A percentile compares a stretch with the other conserved stretches of the same genome.
Evolutionary conservation across 2,113 vertebrate genomes (phyloP).

Genomic region (Amphiprion ocellaris): DNA sequence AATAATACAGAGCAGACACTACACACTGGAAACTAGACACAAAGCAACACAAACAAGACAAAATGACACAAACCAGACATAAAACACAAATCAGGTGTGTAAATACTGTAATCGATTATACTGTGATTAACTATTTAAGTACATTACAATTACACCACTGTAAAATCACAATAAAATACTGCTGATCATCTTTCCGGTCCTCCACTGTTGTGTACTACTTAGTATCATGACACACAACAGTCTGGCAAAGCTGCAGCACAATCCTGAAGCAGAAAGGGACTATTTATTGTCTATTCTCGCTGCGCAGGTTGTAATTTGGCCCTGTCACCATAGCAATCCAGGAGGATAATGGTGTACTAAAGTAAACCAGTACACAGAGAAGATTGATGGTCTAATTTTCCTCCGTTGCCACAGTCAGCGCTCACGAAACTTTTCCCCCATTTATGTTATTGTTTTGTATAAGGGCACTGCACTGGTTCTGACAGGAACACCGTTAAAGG

Average conservation of each 20-base stretch:
- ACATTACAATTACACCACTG: too few relatives aligned
- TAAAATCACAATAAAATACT: too few relatives aligned
- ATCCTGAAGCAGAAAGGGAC: conserved; percentile 19
- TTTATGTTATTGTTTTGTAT: conserved; percentile 22
- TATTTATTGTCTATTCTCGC: conserved; percentile 52
- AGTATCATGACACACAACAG: conserved; percentile 11
- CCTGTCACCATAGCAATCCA: conserved; percentile 61
- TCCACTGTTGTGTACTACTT: not conserved
- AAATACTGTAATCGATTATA: too few relatives aligned
- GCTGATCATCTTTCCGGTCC: not conserved
- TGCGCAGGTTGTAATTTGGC: conserved; percentile 65
- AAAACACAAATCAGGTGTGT: too few relatives aligned
- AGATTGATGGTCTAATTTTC: conserved; percentile 38
- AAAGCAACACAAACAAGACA: too few relatives aligned
- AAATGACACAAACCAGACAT: too few relatives aligned
- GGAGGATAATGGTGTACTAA: conserved; percentile 54
- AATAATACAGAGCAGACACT: too few relatives aligned
- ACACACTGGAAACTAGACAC: too few relatives aligned
- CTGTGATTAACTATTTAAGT: too few relatives aligned
- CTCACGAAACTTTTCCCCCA: conserved; percentile 39
- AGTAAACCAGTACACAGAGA: conserved; percentile 40
- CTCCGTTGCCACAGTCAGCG: conserved; percentile 3
- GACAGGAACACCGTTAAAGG: conserved; percentile 10
- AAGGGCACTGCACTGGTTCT: not conserved
- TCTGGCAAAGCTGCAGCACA: not conserved